phyloP scores from a whole-genome alignment of 2,113 vertebrate species.

The Dascyllus trimaculatus region DNA sequence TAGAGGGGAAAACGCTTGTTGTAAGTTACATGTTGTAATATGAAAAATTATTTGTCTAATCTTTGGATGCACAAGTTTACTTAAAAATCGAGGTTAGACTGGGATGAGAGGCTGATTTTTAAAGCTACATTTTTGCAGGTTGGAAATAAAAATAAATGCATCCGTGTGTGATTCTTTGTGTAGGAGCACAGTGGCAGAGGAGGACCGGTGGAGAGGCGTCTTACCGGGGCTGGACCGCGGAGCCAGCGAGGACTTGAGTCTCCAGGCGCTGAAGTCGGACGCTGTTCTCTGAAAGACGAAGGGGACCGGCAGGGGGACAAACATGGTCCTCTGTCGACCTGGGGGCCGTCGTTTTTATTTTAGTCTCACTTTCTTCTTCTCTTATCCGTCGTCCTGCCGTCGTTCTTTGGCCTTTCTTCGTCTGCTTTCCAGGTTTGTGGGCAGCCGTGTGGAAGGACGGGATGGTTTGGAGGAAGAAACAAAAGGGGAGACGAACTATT shows the following conservation, averaged over 20 bases:
- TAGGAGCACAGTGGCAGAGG: not conserved
- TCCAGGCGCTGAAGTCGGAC: slow-evolving; percentile 89
- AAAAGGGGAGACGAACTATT: not conserved
- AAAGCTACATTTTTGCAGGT: not conserved
- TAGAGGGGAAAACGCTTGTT: not conserved
- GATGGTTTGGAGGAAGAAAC: not conserved
- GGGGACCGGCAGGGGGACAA: slow-evolving; percentile 86
- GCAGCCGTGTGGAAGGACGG: slow-evolving; percentile 8
- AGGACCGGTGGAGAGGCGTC: slow-evolving; percentile 12
- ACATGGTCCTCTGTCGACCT: slow-evolving; percentile 86
- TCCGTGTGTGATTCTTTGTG: slow-evolving; percentile 14
- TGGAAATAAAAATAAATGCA: not conserved
- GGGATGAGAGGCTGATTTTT: not conserved
- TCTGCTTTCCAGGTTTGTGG: slow-evolving; percentile 44
- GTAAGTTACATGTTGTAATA: not conserved
- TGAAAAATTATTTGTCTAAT: not conserved
- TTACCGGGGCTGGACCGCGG: slow-evolving; percentile 89
- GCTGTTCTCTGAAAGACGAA: slow-evolving; percentile 91
- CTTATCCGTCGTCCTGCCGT: slow-evolving; percentile 59
- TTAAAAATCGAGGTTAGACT: not conserved
- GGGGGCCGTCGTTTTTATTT: slow-evolving; percentile 66
- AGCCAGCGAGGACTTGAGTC: slow-evolving; percentile 88
- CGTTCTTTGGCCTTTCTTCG: slow-evolving; percentile 64
- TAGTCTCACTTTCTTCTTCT: slow-evolving; percentile 69
- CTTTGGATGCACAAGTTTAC: not conserved